These are phyloP conservation scores for Riptortus pedestris DNA, from an alignment of 1,140 invertebrate species.

Conservation along the genomic window DNA sequence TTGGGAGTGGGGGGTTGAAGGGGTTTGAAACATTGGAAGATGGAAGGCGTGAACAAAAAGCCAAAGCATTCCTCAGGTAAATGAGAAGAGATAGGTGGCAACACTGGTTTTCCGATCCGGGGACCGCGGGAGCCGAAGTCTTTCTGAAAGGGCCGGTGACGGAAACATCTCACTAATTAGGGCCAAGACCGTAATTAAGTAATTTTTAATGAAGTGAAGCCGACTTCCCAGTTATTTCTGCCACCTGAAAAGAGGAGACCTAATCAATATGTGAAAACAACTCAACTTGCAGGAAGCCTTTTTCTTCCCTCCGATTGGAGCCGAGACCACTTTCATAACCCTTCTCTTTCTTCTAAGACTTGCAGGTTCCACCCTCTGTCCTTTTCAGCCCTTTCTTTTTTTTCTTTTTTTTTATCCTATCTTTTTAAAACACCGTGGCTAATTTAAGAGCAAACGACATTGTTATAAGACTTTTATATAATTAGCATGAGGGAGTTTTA, in stretches of 20 bases:
- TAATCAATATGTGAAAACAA: conserved; percentile 22
- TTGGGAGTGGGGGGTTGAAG: too few species aligned
- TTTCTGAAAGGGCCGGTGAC: conserved; percentile 21
- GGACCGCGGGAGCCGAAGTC: too few species aligned
- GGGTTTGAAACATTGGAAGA: too few species aligned
- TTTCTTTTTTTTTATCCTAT: neutral
- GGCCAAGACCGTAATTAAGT: conserved; percentile 53
- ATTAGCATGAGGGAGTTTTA: too few species aligned
- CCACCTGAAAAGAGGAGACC: conserved; percentile 14
- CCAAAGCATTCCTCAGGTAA: too few species aligned
- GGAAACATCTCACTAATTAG: conserved; percentile 44
- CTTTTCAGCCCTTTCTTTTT: neutral
- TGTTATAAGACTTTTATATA: too few species aligned
- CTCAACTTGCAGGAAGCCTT: neutral
- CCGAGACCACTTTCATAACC: neutral
- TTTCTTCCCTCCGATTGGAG: neutral
- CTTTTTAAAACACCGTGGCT: neutral
- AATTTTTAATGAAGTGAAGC: conserved; percentile 52
- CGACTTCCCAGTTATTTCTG: neutral
- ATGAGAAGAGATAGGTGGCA: too few species aligned
- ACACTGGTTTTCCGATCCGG: too few species aligned
- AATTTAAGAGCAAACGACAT: too few species aligned
- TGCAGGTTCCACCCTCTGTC: neutral
- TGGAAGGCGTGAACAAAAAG: too few species aligned
- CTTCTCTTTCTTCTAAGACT: too few species aligned